phyloP scores from a whole-genome alignment of 2,888 invertebrate species.

The Ypsolopha scabrella region DNA sequence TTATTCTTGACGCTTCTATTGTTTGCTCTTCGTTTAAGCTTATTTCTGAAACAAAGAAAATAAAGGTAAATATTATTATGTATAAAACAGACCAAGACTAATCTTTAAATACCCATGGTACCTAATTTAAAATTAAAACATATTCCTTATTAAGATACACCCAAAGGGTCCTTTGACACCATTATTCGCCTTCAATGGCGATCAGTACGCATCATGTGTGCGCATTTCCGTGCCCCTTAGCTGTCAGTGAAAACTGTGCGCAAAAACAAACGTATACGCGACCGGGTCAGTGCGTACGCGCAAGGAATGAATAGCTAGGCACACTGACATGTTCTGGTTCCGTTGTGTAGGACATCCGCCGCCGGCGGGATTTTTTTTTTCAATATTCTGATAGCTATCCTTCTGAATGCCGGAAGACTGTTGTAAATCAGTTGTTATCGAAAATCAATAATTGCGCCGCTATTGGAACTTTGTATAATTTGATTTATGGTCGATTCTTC shows the following conservation, averaged over 20 bases:
- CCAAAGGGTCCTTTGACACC: too few species aligned
- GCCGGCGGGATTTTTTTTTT: too few species aligned
- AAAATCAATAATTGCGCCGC: too few species aligned
- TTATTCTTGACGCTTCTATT: slow-evolving; percentile 56
- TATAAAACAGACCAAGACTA: slow-evolving; percentile 6
- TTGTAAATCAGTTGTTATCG: too few species aligned
- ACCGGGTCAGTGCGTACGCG: slow-evolving; percentile 2
- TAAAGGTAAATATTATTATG: slow-evolving; percentile 2
- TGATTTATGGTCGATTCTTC: too few species aligned
- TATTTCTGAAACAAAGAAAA: slow-evolving; percentile 46
- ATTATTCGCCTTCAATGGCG: background rate
- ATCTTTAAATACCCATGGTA: too few species aligned
- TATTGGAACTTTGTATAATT: too few species aligned
- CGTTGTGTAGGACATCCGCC: too few species aligned
- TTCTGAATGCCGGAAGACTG: too few species aligned
- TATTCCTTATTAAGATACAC: too few species aligned
- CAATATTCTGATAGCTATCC: too few species aligned
- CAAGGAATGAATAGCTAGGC: background rate
- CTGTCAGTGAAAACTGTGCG: slow-evolving; percentile 7
- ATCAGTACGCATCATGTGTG: background rate
- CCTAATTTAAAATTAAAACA: too few species aligned
- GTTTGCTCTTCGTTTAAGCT: slow-evolving; percentile 29
- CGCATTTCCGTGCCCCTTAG: slow-evolving; percentile 7
- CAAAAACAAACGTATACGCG: background rate
- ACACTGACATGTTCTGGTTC: slow-evolving; percentile 2